A percentile compares a stretch with the other conserved stretches of the same genome.
Conservation (phyloP, 2,113 vertebrate species). For the Manacus vitellinus region DNA sequence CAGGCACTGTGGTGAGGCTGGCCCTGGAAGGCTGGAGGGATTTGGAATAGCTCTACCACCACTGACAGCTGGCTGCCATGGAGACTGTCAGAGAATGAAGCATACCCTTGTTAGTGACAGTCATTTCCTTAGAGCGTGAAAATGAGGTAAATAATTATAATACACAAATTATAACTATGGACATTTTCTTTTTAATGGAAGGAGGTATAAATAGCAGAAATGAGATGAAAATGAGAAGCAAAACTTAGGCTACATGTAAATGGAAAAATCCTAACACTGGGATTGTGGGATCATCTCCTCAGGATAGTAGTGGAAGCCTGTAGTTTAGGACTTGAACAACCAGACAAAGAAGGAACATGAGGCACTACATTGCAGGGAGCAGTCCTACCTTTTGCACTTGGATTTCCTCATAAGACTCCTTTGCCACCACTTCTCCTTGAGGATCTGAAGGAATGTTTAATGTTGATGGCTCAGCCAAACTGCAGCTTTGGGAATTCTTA, state of each 20-base stretch:
- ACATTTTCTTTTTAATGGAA: background rate
- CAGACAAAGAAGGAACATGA: background rate
- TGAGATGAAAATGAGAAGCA: constrained; percentile 37
- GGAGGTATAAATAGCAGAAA: background rate
- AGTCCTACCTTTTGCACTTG: background rate
- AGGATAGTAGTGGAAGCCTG: background rate
- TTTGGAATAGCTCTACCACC: background rate
- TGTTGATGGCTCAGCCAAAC: background rate
- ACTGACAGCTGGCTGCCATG: fast-evolving
- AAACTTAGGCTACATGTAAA: constrained; percentile 3
- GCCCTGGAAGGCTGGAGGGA: background rate
- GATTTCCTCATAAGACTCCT: background rate
- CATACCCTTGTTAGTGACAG: background rate
- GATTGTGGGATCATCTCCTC: background rate
- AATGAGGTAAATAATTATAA: background rate
- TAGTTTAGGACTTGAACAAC: background rate
- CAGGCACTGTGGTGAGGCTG: fast-evolving
- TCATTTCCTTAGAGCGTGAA: background rate
- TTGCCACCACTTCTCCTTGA: constrained; percentile 18
- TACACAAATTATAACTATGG: fast-evolving
- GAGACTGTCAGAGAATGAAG: background rate
- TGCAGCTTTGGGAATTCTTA: constrained; percentile 62
- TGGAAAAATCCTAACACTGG: background rate
- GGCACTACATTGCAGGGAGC: background rate
- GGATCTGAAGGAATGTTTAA: constrained; percentile 28